Conservation (phyloP, 2,888 invertebrate species). For the Melanargia galathea region DNA sequence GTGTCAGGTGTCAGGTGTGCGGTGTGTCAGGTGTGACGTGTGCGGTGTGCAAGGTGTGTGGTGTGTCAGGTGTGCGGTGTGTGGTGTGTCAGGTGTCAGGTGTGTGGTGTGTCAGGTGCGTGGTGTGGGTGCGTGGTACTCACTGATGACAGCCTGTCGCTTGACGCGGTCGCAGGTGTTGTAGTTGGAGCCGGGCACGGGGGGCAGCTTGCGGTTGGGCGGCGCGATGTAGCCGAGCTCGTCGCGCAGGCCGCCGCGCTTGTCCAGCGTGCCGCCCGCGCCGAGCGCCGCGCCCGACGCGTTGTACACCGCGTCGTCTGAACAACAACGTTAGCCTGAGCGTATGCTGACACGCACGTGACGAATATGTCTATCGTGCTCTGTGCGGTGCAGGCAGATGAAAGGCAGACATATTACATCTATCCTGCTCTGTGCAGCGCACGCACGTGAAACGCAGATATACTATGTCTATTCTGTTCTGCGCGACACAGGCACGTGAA, state of each 20-base stretch:
- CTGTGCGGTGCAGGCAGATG: too few relatives aligned
- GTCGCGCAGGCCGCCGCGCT: constrained; percentile 90
- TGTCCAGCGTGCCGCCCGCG: constrained; percentile 89
- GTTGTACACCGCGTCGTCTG: constrained; percentile 96
- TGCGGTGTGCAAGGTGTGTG: too few relatives aligned
- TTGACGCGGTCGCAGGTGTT: constrained; percentile 97
- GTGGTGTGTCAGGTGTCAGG: neutral
- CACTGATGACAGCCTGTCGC: constrained; percentile 95
- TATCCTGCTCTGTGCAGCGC: too few relatives aligned
- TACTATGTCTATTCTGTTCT: too few relatives aligned
- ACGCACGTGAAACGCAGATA: too few relatives aligned
- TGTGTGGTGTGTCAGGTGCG: neutral
- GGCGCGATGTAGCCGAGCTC: constrained; percentile 96
- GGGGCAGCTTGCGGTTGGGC: constrained; percentile 94
- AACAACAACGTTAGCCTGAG: constrained; percentile 13
- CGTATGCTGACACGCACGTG: too few relatives aligned
- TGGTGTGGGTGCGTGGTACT: constrained; percentile 66
- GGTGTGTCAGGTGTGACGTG: too few relatives aligned
- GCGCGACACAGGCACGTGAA: too few relatives aligned
- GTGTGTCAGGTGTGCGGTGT: neutral
- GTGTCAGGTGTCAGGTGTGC: too few relatives aligned
- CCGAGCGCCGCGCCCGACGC: constrained; percentile 87
- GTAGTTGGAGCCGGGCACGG: constrained; percentile 96
- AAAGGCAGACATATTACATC: too few relatives aligned
- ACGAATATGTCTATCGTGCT: neutral